Conservation (phyloP, 1,140 invertebrate species). For the Drosophila lacteicornis region DNA sequence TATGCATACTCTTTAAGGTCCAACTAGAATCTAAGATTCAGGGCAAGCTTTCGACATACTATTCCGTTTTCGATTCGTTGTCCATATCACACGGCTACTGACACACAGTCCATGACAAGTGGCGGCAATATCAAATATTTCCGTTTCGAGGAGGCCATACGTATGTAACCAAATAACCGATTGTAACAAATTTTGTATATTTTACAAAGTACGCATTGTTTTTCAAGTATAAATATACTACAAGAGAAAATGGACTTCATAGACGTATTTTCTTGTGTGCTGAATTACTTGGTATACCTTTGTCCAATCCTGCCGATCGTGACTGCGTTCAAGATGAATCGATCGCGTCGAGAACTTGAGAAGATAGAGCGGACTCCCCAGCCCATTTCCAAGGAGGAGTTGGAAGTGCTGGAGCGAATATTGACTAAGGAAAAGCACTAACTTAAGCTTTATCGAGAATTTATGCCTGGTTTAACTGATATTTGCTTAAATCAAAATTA, state of each 20-base stretch:
- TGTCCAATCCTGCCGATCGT: not conserved
- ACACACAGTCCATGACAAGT: constrained; percentile 38
- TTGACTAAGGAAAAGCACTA: no score
- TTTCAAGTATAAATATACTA: constrained; percentile 47
- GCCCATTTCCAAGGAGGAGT: no score
- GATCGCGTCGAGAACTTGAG: no score
- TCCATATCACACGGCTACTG: constrained; percentile 26
- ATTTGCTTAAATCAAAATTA: no score
- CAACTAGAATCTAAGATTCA: constrained; percentile 49
- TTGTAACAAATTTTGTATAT: constrained; percentile 55
- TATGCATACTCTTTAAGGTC: constrained; percentile 32
- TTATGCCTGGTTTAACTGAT: no score
- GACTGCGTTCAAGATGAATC: not conserved
- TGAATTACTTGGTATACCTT: not conserved
- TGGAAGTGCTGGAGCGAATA: no score
- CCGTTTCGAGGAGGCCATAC: constrained; percentile 35
- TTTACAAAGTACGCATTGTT: constrained; percentile 51
- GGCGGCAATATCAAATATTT: constrained; percentile 46
- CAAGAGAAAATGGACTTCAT: constrained; percentile 2
- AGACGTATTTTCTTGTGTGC: not conserved
- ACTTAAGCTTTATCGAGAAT: no score
- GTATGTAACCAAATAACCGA: constrained; percentile 37
- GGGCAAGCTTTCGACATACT: constrained; percentile 36
- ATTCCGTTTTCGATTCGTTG: constrained; percentile 8
- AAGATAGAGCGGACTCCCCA: no score